Evolutionary conservation across 2,113 vertebrate genomes (phyloP), one percentile per base, ranked within the genome.

Genomic region (Aptenodytes patagonicus): DNA sequence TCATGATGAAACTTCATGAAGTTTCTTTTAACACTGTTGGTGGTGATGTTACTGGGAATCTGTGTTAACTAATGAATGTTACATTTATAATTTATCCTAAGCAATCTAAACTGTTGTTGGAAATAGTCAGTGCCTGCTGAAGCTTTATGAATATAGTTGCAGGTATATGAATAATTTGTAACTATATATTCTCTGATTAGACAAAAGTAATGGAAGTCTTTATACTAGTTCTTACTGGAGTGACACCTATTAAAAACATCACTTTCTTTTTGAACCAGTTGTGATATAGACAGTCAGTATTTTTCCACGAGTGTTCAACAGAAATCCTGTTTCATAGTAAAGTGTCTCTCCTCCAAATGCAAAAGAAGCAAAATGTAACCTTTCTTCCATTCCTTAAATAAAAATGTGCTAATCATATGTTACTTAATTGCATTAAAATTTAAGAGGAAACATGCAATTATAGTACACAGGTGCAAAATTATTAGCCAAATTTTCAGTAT

Each of bases 361-460:
- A 72, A 72, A 83, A 73, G 44, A 28, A 87, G 83, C 29, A 77
- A 57, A 76, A 36, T 2, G 1, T 78, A 83, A 77, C 34, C 5
- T 36, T 92, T 42, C 58, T 92, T 92, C 47, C 32, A 60, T 68
- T 86, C 71, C 80, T 83, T 51, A 82, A 90, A 87, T 70, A 11
- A 79, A 89, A 87, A 34, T 76, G 79, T 91, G 64, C 17, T 92
- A 89, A 92, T 87, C 10, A 31, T 49, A 89, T 92, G 65, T 71
- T 92, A 87, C 92, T 90, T 90, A 92, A 90, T 72, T 68, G 24
- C 47, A 93, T 89, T 89, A 97, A 95, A 90, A 94, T 81, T 78
- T 81, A 90, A 79, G 70, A 87, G 49, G 70, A 91, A 94, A 89
- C 42, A 62, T 34, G 24, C 38, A 91, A 47, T 94, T 89, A 87